Evolutionary conservation across 2,113 vertebrate species (phyloP).

Genomic region (Apistogramma diplotaenia): DNA sequence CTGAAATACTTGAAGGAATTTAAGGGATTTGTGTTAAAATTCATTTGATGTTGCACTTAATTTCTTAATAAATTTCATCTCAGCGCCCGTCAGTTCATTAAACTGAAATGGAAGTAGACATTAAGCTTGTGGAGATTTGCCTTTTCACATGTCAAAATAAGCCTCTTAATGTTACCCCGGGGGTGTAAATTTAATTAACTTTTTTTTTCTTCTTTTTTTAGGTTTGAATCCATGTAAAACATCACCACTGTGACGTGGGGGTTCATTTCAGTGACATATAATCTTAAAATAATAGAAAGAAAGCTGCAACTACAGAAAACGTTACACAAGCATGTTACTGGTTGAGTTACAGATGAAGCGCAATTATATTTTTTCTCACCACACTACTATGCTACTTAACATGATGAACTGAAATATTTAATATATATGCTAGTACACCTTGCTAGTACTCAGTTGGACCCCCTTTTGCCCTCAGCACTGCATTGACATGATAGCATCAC

Average conservation of each 20-base stretch:
- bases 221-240: slow-evolving; percentile 9
- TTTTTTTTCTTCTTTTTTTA: slow-evolving; percentile 8
- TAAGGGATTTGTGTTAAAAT: neutral
- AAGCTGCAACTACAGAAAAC: neutral
- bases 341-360: neutral
- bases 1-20: slow-evolving; percentile 7
- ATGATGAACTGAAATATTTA: neutral
- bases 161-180: slow-evolving; percentile 42
- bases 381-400: neutral
- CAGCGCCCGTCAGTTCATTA: slow-evolving; percentile 32
- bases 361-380: neutral
- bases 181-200: slow-evolving; percentile 23
- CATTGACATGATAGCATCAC: neutral
- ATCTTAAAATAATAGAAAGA: neutral
- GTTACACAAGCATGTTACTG: neutral
- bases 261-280: neutral
- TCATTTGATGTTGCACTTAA: slow-evolving; percentile 36
- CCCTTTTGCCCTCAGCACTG: neutral
- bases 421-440: neutral
- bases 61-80: slow-evolving; percentile 36
- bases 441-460: neutral
- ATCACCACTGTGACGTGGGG: neutral
- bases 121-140: slow-evolving; percentile 33
- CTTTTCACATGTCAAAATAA: slow-evolving; percentile 41
- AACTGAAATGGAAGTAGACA: slow-evolving; percentile 20